Evolutionary conservation across 2,888 invertebrate genomes (phyloP), one percentile per base, ranked within the genome.

Genomic region (Teleogryllus oceanicus): DNA sequence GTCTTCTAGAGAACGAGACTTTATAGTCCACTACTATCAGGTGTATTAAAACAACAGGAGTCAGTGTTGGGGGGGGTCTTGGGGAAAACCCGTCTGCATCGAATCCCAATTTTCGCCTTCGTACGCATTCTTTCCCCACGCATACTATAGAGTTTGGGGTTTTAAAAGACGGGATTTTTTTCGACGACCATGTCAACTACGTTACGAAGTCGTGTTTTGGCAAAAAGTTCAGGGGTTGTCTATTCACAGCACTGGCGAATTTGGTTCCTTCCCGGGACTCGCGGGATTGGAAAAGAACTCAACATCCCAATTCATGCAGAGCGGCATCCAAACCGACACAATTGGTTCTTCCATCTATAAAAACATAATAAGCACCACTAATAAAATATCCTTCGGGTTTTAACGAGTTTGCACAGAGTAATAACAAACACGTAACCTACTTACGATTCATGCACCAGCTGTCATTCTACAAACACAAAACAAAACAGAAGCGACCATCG

Each of bases 131-230:
- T 86, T 81, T 90, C 89, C 81, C 85, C 85, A 12, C 80, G 79
- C 74, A 18, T 51, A 51, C 49, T 49, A 89, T 83, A 90, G 84
- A 77, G 88, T 87, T 85, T 91, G 91, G 4, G 91, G 91, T 85
- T 90, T 90, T 82, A 90, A 89, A 84, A 91, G 88, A 76, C 89
- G 86, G 74, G 88, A 86, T 82, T 84, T 89, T 89, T 91, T 89
- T 84, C 90, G 89, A 85, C 90, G 90, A 11, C 91, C 91, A 91
- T 90, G 21, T 91, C 90, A 80, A 91, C 91, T 84, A 91, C 91
- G 91, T 91, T 51, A 91, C 91, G 85, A 90, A 91, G 82, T 88
- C 79, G 90, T 90, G 85, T 91, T 91, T 83, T 87, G 80, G 89
- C 87, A 90, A 88, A 83, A 89, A 87, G 84, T 88, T 87, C 84